Evolutionary conservation across 2,797 vertebrate species (phyloP).

Genomic region (Pachyuromys duprasi): DNA sequence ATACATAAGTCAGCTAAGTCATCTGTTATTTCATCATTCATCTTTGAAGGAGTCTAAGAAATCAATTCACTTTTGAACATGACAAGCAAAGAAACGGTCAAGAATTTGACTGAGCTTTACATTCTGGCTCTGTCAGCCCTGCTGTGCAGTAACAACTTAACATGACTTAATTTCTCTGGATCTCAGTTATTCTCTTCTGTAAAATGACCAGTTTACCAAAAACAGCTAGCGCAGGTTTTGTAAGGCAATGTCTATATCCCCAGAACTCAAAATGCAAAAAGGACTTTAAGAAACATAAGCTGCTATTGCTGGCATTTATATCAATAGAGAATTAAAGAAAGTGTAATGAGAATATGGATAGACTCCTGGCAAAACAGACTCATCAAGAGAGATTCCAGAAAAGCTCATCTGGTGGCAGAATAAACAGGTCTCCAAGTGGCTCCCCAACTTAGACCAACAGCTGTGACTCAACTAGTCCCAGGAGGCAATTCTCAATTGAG

Average conservation of each 20-base stretch:
- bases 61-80: background rate
- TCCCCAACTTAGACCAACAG: slow-evolving; percentile 71
- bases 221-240: background rate
- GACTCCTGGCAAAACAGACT: background rate
- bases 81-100: background rate
- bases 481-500: slow-evolving; percentile 57
- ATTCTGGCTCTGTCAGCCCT: background rate
- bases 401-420: slow-evolving; percentile 16
- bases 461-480: slow-evolving; percentile 40
- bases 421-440: slow-evolving; percentile 31
- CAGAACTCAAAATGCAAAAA: background rate
- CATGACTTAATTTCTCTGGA: background rate
- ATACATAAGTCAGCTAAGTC: background rate
- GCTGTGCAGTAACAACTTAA: background rate
- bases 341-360: slow-evolving; percentile 45
- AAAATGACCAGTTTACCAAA: background rate
- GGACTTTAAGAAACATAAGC: background rate
- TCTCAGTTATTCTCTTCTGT: background rate
- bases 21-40: background rate
- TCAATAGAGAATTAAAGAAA: background rate
- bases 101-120: background rate
- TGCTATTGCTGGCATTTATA: background rate
- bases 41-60: background rate
- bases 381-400: slow-evolving; percentile 17
- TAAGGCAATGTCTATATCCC: background rate